Conservation (phyloP, 1,140 invertebrate species). For the Rhysida immarginata region DNA sequence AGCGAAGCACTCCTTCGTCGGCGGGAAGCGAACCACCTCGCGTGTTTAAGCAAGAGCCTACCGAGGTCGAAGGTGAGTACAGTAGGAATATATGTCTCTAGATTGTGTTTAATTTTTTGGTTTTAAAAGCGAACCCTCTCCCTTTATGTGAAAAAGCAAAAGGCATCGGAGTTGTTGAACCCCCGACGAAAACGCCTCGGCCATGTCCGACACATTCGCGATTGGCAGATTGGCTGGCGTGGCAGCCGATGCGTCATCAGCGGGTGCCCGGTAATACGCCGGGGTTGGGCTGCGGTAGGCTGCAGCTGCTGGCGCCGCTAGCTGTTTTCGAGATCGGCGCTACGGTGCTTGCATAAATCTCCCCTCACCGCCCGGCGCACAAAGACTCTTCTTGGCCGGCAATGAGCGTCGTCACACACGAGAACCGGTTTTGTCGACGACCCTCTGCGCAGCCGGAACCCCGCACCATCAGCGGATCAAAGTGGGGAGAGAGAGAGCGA, state of each 20-base stretch:
- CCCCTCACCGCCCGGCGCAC: background rate
- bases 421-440: conserved; percentile 1
- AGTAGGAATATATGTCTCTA: no score
- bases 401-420: background rate
- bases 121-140: no score
- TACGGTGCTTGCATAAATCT: background rate
- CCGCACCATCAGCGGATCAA: background rate
- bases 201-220: background rate
- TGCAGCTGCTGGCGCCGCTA: background rate
- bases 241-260: conserved; percentile 8
- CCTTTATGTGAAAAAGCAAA: background rate
- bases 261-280: conserved; percentile 2
- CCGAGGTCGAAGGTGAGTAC: background rate
- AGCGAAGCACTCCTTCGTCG: background rate
- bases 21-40: background rate
- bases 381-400: background rate
- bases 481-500: background rate
- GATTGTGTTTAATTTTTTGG: no score
- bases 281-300: background rate
- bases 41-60: background rate
- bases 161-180: background rate
- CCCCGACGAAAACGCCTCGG: background rate
- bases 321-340: background rate
- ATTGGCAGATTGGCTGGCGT: conserved; percentile 7
- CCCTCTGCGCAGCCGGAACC: conserved; percentile 4